Conservation (phyloP, 2,113 vertebrate species). For the Erinaceus europaeus region DNA sequence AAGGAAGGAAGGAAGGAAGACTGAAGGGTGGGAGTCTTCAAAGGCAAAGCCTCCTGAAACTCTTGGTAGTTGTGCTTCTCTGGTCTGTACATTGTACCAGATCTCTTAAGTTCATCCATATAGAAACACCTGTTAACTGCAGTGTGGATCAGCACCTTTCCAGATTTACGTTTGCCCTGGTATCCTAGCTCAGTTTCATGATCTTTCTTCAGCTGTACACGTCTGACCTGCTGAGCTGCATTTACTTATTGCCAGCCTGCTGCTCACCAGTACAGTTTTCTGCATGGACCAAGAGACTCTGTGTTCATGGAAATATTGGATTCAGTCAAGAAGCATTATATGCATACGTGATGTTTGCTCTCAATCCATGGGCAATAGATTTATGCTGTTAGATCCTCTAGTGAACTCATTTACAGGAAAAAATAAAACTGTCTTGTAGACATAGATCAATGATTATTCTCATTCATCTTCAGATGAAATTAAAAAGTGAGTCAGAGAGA, state of each 20-base stretch:
- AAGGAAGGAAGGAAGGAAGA: no score
- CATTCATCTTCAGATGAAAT: constrained; percentile 55
- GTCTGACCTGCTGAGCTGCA: constrained; percentile 70
- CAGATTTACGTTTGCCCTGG: constrained; percentile 60
- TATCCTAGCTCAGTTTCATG: constrained; percentile 67
- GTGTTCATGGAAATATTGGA: constrained; percentile 52
- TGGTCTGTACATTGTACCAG: background rate
- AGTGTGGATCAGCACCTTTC: constrained; percentile 19
- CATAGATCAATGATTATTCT: constrained; percentile 40
- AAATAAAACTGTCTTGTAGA: constrained; percentile 3
- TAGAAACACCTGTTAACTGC: constrained; percentile 31
- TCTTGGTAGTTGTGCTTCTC: constrained; percentile 69
- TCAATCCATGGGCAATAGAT: constrained; percentile 39
- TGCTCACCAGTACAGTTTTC: constrained; percentile 61
- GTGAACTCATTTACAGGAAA: constrained; percentile 36
- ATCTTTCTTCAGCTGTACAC: constrained; percentile 68
- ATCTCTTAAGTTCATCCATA: constrained; percentile 13
- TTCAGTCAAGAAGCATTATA: constrained; percentile 55
- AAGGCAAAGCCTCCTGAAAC: constrained; percentile 57
- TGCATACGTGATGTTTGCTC: background rate
- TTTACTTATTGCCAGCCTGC: constrained; percentile 74
- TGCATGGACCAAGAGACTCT: constrained; percentile 47
- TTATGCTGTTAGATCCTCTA: constrained; percentile 40
- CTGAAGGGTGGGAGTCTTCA: constrained; percentile 68
- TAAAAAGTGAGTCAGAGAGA: constrained; percentile 47